Evolutionary conservation across 1,140 invertebrate genomes (phyloP), one percentile per base, ranked within the genome.

Genomic region (Heliconius himera): DNA sequence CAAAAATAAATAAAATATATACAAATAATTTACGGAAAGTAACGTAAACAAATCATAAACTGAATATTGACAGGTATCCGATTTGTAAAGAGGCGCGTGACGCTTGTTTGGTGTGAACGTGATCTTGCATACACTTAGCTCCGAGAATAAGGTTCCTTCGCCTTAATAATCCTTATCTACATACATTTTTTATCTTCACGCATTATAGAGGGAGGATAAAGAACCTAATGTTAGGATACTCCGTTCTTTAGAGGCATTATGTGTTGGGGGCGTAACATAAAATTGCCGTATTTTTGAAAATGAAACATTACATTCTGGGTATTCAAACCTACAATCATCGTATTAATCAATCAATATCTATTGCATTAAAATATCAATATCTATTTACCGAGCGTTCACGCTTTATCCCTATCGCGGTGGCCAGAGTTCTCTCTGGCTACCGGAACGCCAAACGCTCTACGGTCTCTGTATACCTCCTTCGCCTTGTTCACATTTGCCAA

Each of bases 41-140:
- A 38, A 72, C 5, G 13, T 8, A 20, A 72, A 72, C 70, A 29
- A 5, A 3, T 29, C 33, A 41, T 72, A n/a, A 20, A 41, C 33
- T 41, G 70, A 41, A 38, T 66, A 66, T 72, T 72, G 70, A 72
- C 70, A 72, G 70, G 70, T 72, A 72, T 38, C 38, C 70, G 70
- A 72, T 72, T 72, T 72, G 70, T 72, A 72, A 41, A 41, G 70
- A 72, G 33, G 70, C 70, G 70, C 70, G 70, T 72, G 70, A 72
- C 70, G 70, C 33, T 41, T 72, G 38, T 72, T 38, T 72, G 60
- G 60, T 66, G 60, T 29, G 60, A 29, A 29, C 60, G 60, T 66
- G 60, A 66, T 66, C 60, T 66, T 66, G 60, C 60, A 66, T 66
- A 66, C 60, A 66, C 60, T 66, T 16, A 66, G 22, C 22, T 26